phyloP scores from a whole-genome alignment of 2,888 invertebrate species.

The Zaprionus bogoriensis region DNA sequence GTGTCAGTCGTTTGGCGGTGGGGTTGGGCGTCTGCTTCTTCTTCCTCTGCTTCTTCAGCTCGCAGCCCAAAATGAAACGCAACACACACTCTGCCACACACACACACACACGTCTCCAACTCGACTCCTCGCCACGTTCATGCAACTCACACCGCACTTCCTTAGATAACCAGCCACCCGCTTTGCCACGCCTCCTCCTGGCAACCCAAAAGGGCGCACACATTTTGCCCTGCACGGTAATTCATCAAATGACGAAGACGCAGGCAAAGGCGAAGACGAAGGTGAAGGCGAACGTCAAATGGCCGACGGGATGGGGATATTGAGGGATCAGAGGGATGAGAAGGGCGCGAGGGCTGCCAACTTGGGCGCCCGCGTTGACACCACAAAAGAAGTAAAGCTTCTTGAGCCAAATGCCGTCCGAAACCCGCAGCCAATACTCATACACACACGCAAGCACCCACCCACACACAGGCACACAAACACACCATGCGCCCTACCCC shows the following conservation, averaged over 20 bases:
- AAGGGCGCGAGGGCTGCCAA: neutral
- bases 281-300: conserved; percentile 41
- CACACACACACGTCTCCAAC: neutral
- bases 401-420: conserved; percentile 59
- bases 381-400: conserved; percentile 76
- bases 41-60: too few relatives aligned
- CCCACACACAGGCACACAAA: conserved; percentile 20
- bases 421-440: conserved; percentile 16
- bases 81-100: conserved; percentile 7
- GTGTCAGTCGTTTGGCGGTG: conserved; percentile 30
- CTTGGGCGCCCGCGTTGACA: conserved; percentile 55
- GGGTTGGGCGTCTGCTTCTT: conserved; percentile 40
- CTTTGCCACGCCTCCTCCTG: neutral
- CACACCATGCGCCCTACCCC: conserved; percentile 16
- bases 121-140: neutral
- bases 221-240: conserved; percentile 75
- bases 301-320: conserved; percentile 31
- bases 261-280: conserved; percentile 42
- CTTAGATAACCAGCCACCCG: conserved; percentile 10
- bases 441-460: conserved; percentile 15
- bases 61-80: conserved; percentile 64
- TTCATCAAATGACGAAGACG: conserved; percentile 80
- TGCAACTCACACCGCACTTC: conserved; percentile 17
- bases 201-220: conserved; percentile 63
- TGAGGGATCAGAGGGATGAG: neutral